These are phyloP conservation scores for Oenanthe melanoleuca DNA, from an alignment of 2,113 vertebrate genomes.

Conservation along the genomic window DNA sequence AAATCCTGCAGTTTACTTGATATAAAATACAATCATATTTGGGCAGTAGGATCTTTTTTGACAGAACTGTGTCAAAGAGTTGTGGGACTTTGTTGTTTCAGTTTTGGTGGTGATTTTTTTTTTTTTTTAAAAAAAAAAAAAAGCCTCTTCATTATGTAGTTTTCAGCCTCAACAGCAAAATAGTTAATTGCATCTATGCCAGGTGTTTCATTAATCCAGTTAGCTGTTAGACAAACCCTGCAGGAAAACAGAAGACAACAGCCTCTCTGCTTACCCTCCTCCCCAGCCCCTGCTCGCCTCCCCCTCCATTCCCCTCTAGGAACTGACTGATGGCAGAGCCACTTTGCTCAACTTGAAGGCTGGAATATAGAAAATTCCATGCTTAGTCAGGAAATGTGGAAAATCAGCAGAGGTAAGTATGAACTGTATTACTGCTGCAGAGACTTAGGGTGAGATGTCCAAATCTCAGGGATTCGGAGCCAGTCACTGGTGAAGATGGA, in stretches of 20 bases:
- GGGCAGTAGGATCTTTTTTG: neutral
- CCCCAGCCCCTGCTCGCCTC: neutral
- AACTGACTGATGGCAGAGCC: slow-evolving; percentile 9
- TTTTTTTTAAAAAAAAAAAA: neutral
- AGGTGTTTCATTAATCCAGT: slow-evolving; percentile 72
- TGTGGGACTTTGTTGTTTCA: neutral
- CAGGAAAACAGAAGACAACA: slow-evolving; percentile 59
- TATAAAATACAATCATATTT: neutral
- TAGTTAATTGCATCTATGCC: slow-evolving; percentile 68
- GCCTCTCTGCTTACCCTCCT: neutral
- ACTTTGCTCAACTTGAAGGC: neutral
- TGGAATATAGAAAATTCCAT: neutral
- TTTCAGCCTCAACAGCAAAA: slow-evolving; percentile 70
- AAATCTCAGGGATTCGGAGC: neutral
- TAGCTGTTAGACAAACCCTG: slow-evolving; percentile 66
- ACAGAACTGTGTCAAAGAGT: neutral
- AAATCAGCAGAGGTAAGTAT: neutral
- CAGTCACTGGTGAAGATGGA: neutral
- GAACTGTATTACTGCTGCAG: neutral
- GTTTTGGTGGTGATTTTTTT: neutral
- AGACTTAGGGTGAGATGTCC: neutral
- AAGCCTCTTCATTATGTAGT: slow-evolving; percentile 34
- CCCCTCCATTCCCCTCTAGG: slow-evolving; percentile 4
- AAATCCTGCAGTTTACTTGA: neutral
- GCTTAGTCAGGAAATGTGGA: slow-evolving; percentile 4